These are phyloP conservation scores for Streptopelia turtur DNA, from an alignment of 2,797 vertebrate genomes.

Conservation along the genomic window DNA sequence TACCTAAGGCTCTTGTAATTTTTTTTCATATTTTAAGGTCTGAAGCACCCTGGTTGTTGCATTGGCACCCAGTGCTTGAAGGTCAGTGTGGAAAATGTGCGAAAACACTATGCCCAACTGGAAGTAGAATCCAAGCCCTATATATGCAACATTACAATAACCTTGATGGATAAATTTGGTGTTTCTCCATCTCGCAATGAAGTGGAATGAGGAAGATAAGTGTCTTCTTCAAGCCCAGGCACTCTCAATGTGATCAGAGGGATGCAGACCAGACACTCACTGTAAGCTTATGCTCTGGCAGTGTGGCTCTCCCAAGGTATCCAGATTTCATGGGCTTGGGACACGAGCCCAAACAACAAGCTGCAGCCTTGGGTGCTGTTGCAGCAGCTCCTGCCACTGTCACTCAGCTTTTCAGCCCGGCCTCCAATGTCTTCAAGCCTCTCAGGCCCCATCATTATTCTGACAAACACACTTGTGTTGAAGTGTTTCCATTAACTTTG, in stretches of 20 bases:
- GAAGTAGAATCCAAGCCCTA: background rate
- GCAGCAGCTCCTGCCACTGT: background rate
- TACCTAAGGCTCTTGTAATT: background rate
- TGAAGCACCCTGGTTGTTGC: background rate
- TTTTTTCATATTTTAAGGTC: background rate
- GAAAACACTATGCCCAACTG: background rate
- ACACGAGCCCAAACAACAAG: background rate
- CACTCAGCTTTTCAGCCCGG: background rate
- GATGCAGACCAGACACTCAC: background rate
- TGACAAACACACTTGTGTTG: background rate
- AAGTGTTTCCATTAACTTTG: background rate
- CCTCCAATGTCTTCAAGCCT: background rate
- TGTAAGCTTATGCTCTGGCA: accelerated
- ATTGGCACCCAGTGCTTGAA: background rate
- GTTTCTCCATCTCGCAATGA: background rate
- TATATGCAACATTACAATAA: background rate
- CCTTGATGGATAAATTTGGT: background rate
- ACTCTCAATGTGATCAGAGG: background rate
- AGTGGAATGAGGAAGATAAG: background rate
- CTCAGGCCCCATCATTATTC: background rate
- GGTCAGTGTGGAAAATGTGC: background rate
- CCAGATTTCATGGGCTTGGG: background rate
- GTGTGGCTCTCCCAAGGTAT: background rate
- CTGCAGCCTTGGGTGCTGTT: background rate
- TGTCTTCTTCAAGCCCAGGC: background rate